A percentile compares a stretch with the other conserved stretches of the same genome.
Evolutionary conservation across 2,113 vertebrate genomes (phyloP).

Genomic region (Halcyon senegalensis): DNA sequence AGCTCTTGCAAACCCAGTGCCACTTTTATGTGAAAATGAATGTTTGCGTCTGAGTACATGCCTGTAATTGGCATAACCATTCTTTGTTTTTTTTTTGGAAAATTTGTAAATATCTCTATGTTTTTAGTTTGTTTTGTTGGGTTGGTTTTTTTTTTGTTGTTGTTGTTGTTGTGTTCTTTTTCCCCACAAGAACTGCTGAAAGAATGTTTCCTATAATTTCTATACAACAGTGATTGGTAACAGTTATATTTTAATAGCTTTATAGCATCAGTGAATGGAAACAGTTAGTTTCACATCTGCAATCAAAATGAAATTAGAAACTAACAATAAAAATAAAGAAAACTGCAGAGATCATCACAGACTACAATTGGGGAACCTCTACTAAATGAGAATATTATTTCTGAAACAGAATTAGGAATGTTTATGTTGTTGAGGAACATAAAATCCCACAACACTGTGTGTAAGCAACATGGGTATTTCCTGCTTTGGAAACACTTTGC

Average conservation of each 20-base stretch:
- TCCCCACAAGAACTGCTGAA: neutral
- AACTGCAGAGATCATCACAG: neutral
- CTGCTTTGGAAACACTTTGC: neutral
- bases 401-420: neutral
- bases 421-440: neutral
- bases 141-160: neutral
- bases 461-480: neutral
- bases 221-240: neutral
- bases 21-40: neutral
- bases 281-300: neutral
- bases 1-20: neutral
- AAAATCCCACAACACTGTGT: neutral
- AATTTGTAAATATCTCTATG: neutral
- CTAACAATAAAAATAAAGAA: neutral
- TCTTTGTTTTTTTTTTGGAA: no score
- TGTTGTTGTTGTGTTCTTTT: neutral
- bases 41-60: neutral
- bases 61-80: neutral
- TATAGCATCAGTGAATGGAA: neutral
- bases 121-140: no score
- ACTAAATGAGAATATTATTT: neutral
- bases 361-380: neutral
- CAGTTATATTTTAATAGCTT: neutral
- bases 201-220: neutral
- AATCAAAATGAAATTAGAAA: neutral